Evolutionary conservation across 2,797 vertebrate species (phyloP), one percentile per base, ranked within the genome.

Genomic region (Gobionotothen gibberifrons): DNA sequence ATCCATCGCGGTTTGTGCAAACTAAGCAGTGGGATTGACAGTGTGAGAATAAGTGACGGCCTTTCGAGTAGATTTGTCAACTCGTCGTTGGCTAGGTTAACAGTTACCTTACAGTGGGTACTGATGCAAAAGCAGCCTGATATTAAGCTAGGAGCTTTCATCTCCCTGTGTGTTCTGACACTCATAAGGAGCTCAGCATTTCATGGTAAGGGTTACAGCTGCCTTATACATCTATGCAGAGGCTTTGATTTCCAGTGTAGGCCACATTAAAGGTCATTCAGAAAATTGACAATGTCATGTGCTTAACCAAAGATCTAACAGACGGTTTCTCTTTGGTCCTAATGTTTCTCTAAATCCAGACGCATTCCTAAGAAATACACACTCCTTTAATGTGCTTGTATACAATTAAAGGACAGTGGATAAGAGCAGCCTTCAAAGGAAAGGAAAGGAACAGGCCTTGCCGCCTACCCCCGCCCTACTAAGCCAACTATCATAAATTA

Each of bases 1-100:
- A 22, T 36, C 53, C 26, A 63, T 74, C 52, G 57, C 61, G 70
- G 87, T 87, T 89, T 91, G 91, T 78, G 84, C 68, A 67, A 85
- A 88, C 53, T 46, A 71, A 85, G 52, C 70, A 72, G 76, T 22
- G 8, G 12, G 72, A 79, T 13, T 85, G 78, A 82, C 80, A 16
- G 44, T 53, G 61, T 69, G 62, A 51, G 51, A 85, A 65, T 19
- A 78, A 47, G 19, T 9, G 22, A 67, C 60, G 26, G 52, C 55
- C 66, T 78, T 66, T 59, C 40, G 36, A 74, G 76, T 10, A 74
- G 76, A 84, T 85, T 59, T 68, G 82, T 83, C 78, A 83, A 71
- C 71, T 76, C 69, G 61, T 76, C 52, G 61, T 61, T 60, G 48
- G 39, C 17, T 58, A 29, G 62, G 61, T 77, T 70, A 64, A 63